Conservation (phyloP, 64 coral and sea anemone genomes). For the Montipora sp. region DNA sequence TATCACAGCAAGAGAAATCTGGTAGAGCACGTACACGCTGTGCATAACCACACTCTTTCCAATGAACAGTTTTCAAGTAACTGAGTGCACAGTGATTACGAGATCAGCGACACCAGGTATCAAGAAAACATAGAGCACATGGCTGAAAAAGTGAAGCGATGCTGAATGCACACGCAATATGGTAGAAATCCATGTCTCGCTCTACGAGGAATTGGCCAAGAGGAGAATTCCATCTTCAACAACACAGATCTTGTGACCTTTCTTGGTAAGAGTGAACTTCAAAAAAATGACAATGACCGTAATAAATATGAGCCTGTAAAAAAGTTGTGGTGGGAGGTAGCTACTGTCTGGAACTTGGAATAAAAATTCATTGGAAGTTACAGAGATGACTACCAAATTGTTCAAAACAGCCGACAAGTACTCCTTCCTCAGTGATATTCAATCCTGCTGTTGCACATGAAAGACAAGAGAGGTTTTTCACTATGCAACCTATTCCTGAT, state of each 20-base stretch:
- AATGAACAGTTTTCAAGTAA: slow-evolving; percentile 36
- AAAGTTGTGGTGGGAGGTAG: slow-evolving; percentile 30
- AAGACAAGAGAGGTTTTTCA: background rate
- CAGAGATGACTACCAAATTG: slow-evolving; percentile 59
- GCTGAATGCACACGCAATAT: slow-evolving; percentile 22
- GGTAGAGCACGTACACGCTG: slow-evolving; percentile 39
- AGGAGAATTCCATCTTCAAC: slow-evolving; percentile 23
- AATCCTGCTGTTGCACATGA: background rate
- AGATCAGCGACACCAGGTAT: slow-evolving; percentile 29
- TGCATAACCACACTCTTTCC: slow-evolving; percentile 47
- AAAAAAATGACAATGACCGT: slow-evolving; percentile 36
- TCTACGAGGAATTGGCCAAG: slow-evolving; percentile 18
- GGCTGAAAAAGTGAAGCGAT: slow-evolving; percentile 24
- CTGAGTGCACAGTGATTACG: background rate
- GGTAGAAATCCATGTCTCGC: slow-evolving; percentile 28
- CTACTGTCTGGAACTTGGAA: slow-evolving; percentile 46
- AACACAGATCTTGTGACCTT: slow-evolving; percentile 38
- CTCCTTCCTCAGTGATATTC: background rate
- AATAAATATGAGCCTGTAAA: background rate
- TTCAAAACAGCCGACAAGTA: slow-evolving; percentile 55
- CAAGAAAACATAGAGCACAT: slow-evolving; percentile 73
- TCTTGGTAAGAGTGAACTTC: slow-evolving; percentile 40
- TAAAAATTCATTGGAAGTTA: slow-evolving; percentile 25
- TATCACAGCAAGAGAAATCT: slow-evolving; percentile 60
- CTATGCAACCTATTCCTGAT: background rate